Base-by-base conservation (phyloP, 2,797 vertebrate species). In the Tragelaphus eurycerus region DNA sequence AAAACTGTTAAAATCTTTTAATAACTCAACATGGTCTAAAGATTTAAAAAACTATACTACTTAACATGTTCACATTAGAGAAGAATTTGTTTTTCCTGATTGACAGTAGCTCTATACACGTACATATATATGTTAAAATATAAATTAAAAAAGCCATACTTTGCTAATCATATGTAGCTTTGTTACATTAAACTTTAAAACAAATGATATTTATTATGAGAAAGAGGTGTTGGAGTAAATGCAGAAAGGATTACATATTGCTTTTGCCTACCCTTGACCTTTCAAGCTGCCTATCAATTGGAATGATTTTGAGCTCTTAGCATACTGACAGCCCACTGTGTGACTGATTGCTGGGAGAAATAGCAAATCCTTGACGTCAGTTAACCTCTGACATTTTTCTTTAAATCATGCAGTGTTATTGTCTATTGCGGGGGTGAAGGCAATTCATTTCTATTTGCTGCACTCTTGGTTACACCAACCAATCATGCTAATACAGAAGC, bases 321-420 rank as follows among this genome's bases (percentile, higher is more conserved):
- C 62, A 76, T 95, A 46, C 38, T 81, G 89, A 89, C 78, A 96
- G 34, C 13, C 38, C 46, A 71, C 95, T 97, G 87, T 89, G 29
- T 85, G 89, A 79, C 34, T 92, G 89, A 60, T 52, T 64, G 2
- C 25, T 87, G 27, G 50, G 92, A 59, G 11, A 86, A 95, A 48
- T 23, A 95, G 57, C 86, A 90, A 96, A 95, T 95, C 12, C 84
- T 19, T 96, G 59, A 93, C 52, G 62, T 17, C 60, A 93, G 31
- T 98, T 98, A 98, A 97, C 90, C 11, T 21, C 79, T 97, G 92
- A 83, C 46, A 93, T 97, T 90, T 89, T 81, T 43, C 74, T 86
- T 93, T 97, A 93, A 96, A 97, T 96, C 34, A 83, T 43, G 71
- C 8, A 2, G 19, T 89, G 57, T 92, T 96, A 84, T 86, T 94